Base-by-base conservation (phyloP, 2,888 invertebrate genomes). In the Rhaphigaster nebulosa region DNA sequence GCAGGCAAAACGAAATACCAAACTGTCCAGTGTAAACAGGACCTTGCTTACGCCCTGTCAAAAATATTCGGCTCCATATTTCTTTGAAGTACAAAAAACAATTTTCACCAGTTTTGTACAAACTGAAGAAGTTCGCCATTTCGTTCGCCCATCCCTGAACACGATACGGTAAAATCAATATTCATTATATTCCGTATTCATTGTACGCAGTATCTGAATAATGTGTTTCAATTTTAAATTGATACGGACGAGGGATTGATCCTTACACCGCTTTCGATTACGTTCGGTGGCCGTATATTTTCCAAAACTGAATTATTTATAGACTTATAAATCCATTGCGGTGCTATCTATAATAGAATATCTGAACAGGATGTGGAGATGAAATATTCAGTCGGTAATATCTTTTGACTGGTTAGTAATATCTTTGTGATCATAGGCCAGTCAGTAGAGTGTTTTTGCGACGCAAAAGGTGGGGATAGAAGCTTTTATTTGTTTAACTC, bases 301-400 rank as follows among this genome's bases (percentile, higher is more conserved):
- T 23, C 70, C 38, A 38, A 34, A 70, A 76, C 18, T 76, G 70
- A 76, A 76, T 76, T 38, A 76, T 76, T 13, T 76, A 76, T 76
- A 20, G 70, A 38, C 70, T 38, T 76, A 76, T 76, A 76, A 76
- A 76, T 76, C 70, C 38, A 38, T 76, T 8, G 34, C 20, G 38
- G 18, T 34, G 34, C 18, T 76, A 76, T 76, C 70, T 76, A 76
- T 76, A 76, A 76, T 76, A 76, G 70, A 76, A 76, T 76, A 76
- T 76, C 70, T 76, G 1, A 76, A 76, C 15, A 38, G 65, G 23
- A 18, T 10, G 20, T 38, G 10, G 70, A 23, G 10, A 76, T 76
- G 70, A 34, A 76, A 76, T 76, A 76, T 76, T 34, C 70, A 76
- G 38, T 38, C 26, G 23, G 34, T 76, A 20, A 76, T 76, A 76